phyloP scores from a whole-genome alignment of 64 coral and sea anemone genomes.

The Pocillopora verrucosa region DNA sequence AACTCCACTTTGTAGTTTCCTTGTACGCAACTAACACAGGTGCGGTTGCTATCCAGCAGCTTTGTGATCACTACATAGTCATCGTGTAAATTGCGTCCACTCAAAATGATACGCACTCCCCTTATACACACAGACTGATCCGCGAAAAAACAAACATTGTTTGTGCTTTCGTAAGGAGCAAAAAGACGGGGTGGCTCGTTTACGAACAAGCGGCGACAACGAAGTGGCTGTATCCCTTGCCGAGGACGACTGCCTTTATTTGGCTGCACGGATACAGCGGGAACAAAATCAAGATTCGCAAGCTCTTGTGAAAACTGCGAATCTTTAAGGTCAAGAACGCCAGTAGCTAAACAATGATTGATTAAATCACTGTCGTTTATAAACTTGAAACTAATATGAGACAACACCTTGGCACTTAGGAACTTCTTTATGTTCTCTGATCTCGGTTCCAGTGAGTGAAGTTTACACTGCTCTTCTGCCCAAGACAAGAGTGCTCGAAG shows the following conservation, averaged over 20 bases:
- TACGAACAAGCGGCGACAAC: slow-evolving; percentile 27
- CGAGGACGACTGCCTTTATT: neutral
- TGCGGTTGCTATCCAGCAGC: slow-evolving; percentile 1
- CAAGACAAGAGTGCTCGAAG: neutral
- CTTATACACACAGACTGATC: slow-evolving; percentile 16
- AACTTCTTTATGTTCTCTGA: neutral
- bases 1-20: slow-evolving; percentile 10
- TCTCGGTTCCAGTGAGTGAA: neutral
- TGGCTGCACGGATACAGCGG: neutral
- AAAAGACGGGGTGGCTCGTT: slow-evolving; percentile 10
- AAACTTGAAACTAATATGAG: slow-evolving; percentile 9
- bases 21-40: slow-evolving; percentile 12
- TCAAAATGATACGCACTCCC: slow-evolving; percentile 33
- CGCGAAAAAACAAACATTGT: slow-evolving; percentile 11
- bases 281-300: neutral
- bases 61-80: slow-evolving; percentile 24
- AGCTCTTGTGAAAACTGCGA: neutral
- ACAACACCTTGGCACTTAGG: neutral
- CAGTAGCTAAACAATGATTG: neutral
- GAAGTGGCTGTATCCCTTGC: slow-evolving; percentile 6
- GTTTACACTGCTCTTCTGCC: neutral
- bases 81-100: slow-evolving; percentile 11
- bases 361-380: neutral
- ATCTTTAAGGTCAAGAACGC: neutral
- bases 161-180: slow-evolving; percentile 7